Evolutionary conservation across 1,140 invertebrate species (phyloP).

Genomic region (Drosophila willistoni): DNA sequence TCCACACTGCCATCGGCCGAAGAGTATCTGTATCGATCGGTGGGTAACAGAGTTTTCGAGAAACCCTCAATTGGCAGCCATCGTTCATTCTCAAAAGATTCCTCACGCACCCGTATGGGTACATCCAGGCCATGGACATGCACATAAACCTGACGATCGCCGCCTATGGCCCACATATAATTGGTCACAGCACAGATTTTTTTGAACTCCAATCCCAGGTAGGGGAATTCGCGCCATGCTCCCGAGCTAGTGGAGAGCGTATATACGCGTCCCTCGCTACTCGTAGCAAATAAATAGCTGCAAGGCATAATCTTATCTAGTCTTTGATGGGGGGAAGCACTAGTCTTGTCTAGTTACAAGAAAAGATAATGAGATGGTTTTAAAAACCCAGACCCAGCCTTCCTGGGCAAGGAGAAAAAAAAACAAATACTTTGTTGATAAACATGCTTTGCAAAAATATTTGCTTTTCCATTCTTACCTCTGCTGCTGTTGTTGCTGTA

Average conservation of each 20-base stretch:
- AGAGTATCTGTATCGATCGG: slow-evolving; percentile 93
- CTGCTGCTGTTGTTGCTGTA: neutral
- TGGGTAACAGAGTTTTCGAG: slow-evolving; percentile 90
- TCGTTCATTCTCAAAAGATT: slow-evolving; percentile 96
- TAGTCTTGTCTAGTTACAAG: neutral
- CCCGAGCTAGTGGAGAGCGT: slow-evolving; percentile 90
- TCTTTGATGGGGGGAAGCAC: neutral
- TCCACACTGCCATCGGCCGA: slow-evolving; percentile 91
- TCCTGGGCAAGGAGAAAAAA: too few relatives aligned
- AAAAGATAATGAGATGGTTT: too few relatives aligned
- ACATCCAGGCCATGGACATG: slow-evolving; percentile 94
- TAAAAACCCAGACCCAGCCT: too few relatives aligned
- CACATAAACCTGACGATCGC: slow-evolving; percentile 95
- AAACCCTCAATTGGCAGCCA: slow-evolving; percentile 96
- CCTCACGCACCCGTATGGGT: slow-evolving; percentile 94
- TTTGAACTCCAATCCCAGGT: slow-evolving; percentile 93
- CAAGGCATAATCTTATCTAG: slow-evolving; percentile 85
- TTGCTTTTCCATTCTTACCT: neutral
- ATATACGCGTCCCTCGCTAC: slow-evolving; percentile 93
- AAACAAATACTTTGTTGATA: too few relatives aligned
- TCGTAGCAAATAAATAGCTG: slow-evolving; percentile 92
- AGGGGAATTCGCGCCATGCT: slow-evolving; percentile 93
- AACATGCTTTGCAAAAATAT: neutral
- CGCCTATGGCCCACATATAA: slow-evolving; percentile 95
- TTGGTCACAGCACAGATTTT: slow-evolving; percentile 92